Base-by-base conservation (phyloP, 2,888 invertebrate genomes). In the Drosophila glabriapex region DNA sequence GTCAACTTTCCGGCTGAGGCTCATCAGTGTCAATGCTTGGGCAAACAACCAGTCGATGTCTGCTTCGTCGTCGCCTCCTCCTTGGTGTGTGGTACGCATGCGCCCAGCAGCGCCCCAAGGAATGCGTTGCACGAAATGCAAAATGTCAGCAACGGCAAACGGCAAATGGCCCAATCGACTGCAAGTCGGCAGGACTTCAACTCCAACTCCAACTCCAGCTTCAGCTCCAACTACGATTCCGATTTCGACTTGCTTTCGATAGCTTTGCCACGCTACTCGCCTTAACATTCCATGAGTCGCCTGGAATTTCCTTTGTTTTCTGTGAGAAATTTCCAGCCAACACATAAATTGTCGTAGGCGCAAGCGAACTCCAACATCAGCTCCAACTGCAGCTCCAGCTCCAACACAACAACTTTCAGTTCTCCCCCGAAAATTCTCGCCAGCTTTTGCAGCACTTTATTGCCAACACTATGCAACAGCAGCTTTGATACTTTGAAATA, bases 301-400 rank as follows among this genome's bases (percentile, higher is more conserved):
- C 64, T 86, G 92, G 92, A 91, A 92, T 92, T 92, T 92, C 92
- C 85, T 90, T 92, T 92, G 92, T 92, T 91, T 91, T 88, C 89
- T 86, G 91, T 91, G 89, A 83, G 90, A 90, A 90, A 89, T 90
- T 88, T 86, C 81, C 68, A 85, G 77, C 73, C 82, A 87, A 82
- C 84, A 87, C 89, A 89, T 89, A 90, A 89, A 89, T 90, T 88
- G 90, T 89, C 79, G 87, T 86, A 86, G 89, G 86, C 89, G 84
- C 89, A 86, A 82, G 85, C 78, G 62, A 50, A 49, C 54, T 54
- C 65, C 68, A 58, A 55, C 16, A 16, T 28, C 28, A 29, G 25
- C 54, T 46, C 46, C 67, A 50, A 43, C 56, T 52, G 33, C 65
- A 52, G 52, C 50, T 41, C 66, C 69, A 49, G 39, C 52, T 55